Conservation (phyloP, 1,140 invertebrate species). For the Archegozetes longisetosus region DNA sequence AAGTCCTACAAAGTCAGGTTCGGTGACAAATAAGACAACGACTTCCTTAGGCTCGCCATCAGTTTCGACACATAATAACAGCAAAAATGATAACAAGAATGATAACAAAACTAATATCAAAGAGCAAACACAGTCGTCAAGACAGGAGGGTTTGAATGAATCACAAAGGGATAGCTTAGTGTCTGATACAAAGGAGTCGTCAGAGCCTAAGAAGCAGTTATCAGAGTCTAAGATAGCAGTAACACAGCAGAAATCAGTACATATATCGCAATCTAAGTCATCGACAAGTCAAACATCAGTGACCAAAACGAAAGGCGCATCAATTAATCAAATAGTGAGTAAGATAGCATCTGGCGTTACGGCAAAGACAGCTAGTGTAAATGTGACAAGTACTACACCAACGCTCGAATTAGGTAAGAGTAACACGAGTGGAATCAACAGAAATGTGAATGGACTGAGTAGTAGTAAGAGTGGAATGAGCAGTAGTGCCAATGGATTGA, state of each 20-base stretch:
- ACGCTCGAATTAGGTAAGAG: neutral
- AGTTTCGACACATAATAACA: neutral
- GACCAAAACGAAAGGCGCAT: neutral
- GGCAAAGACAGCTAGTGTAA: slow-evolving; percentile 2
- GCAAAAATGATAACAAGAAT: neutral
- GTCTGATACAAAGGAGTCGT: neutral
- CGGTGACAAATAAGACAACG: neutral
- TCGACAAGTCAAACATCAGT: neutral
- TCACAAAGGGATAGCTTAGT: neutral
- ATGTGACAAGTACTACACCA: slow-evolving; percentile 4
- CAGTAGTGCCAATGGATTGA: neutral
- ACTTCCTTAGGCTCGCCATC: no score
- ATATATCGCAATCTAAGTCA: neutral
- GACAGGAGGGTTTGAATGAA: neutral
- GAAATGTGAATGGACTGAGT: neutral
- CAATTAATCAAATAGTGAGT: slow-evolving; percentile 3
- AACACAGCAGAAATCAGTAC: neutral
- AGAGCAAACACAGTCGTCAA: neutral
- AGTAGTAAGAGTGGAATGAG: neutral
- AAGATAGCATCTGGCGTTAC: slow-evolving; percentile 7
- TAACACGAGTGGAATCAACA: neutral
- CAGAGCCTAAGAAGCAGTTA: neutral
- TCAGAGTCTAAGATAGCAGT: neutral
- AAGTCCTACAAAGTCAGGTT: neutral
- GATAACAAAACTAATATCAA: neutral